Evolutionary conservation across 2,888 invertebrate species (phyloP).

Genomic region (Norana najaformis): DNA sequence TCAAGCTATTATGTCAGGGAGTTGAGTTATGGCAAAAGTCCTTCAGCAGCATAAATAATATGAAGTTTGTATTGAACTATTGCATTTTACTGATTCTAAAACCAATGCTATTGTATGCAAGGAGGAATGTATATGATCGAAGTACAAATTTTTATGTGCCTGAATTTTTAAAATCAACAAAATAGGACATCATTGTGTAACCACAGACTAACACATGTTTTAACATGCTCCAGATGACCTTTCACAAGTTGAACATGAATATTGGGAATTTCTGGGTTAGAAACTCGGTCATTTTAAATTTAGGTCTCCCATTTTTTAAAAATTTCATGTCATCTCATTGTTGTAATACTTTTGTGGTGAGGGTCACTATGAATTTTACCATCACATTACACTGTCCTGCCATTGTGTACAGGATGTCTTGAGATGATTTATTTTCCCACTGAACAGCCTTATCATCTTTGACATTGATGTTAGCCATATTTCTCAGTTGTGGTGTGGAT

Average conservation of each 20-base stretch:
- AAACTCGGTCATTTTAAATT: background rate
- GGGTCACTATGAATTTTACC: constrained; percentile 1
- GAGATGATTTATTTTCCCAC: constrained; percentile 1
- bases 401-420: background rate
- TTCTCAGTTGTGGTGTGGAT: constrained; percentile 13
- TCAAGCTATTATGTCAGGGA: background rate
- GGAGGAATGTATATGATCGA: background rate
- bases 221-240: background rate
- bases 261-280: background rate
- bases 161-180: too few species aligned
- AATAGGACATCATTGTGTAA: too few species aligned
- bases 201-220: background rate
- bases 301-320: background rate
- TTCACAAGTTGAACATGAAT: background rate
- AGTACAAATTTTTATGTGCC: too few species aligned
- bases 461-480: background rate
- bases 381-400: background rate
- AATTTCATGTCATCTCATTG: background rate
- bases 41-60: background rate
- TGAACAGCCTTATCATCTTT: constrained; percentile 13
- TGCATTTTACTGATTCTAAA: background rate
- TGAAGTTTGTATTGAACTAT: background rate
- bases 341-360: background rate
- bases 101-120: background rate
- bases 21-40: background rate